phyloP scores from a whole-genome alignment of 1,140 invertebrate genomes.

The Cephus cinctus region DNA sequence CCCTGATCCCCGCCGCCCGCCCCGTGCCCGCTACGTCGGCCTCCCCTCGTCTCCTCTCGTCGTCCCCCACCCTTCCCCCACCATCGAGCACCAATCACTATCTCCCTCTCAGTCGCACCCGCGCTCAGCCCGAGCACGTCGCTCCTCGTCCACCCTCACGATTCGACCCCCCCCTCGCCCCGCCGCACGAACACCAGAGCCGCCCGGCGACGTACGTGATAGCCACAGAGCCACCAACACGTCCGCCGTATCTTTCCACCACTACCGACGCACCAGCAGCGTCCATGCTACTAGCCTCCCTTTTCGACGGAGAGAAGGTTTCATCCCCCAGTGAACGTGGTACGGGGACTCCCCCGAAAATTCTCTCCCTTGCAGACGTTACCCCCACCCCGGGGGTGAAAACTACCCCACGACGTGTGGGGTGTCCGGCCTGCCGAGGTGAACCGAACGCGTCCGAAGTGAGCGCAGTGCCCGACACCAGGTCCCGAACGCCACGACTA shows the following conservation, averaged over 20 bases:
- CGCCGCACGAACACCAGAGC: no score
- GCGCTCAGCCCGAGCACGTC: no score
- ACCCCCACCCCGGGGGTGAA: constrained; percentile 50
- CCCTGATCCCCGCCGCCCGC: constrained; percentile 4
- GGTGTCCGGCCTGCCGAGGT: constrained; percentile 47
- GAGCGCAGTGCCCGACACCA: constrained; percentile 53
- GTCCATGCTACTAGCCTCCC: no score
- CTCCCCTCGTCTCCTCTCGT: constrained; percentile 8
- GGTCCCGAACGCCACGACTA: constrained; percentile 49
- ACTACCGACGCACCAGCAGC: no score
- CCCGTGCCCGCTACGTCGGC: constrained; percentile 5
- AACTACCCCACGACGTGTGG: constrained; percentile 52
- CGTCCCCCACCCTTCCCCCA: constrained; percentile 14
- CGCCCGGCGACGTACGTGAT: no score
- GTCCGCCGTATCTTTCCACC: no score
- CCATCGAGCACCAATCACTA: constrained; percentile 2
- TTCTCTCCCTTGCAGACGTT: constrained; percentile 19
- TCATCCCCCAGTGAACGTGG: not conserved
- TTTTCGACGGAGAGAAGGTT: not conserved
- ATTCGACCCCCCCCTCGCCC: not conserved
- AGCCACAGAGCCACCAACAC: no score
- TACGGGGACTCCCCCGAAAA: constrained; percentile 13
- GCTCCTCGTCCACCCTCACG: constrained; percentile 15
- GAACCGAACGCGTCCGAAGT: constrained; percentile 51
- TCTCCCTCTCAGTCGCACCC: no score